Percentiles rank a stretch among this genome's conserved stretches.
Conservation (phyloP, 2,113 vertebrate genomes). For the Cisticola juncidis region DNA sequence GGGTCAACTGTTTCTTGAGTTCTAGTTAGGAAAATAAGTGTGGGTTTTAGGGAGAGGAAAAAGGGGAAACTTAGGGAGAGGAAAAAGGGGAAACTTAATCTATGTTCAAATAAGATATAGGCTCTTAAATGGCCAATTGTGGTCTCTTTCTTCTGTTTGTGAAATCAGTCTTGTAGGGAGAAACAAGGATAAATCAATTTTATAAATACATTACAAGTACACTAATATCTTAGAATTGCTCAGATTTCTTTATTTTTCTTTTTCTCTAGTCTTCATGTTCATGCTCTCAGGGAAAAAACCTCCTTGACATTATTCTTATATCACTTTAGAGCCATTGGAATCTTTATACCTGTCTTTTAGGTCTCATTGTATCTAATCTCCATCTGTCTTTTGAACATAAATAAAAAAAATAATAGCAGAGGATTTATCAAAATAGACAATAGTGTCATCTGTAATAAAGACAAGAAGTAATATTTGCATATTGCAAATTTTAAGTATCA, state of each 20-base stretch:
- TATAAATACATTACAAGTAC: neutral
- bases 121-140: fast-evolving
- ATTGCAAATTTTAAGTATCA: neutral
- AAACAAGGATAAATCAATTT: neutral
- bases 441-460: neutral
- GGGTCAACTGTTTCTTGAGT: neutral
- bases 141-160: neutral
- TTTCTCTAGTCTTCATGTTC: neutral
- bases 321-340: neutral
- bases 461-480: neutral
- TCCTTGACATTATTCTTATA: neutral
- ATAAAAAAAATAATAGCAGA: neutral
- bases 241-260: neutral
- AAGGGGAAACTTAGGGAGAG: neutral
- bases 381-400: neutral
- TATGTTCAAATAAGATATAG: neutral
- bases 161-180: neutral
- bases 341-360: neutral
- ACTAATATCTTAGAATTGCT: neutral
- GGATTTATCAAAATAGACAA: neutral
- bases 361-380: neutral
- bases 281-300: neutral
- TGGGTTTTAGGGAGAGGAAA: neutral
- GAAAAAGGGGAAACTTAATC: neutral
- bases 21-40: neutral